Evolutionary conservation across 1,140 invertebrate genomes (phyloP).

Genomic region (Diabrotica virgifera): DNA sequence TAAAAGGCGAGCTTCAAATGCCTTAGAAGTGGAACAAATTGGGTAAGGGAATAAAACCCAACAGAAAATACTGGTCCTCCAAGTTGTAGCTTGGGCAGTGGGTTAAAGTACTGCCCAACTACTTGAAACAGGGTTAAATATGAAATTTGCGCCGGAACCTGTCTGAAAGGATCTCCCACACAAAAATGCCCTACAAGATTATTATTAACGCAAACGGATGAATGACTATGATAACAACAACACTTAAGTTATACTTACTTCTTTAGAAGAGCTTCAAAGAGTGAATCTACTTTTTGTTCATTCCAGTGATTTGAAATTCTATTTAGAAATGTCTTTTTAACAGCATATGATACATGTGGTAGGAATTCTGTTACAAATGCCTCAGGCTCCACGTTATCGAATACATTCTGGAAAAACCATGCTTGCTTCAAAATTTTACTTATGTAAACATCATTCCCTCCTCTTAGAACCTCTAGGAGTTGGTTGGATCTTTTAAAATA

Average conservation of each 20-base stretch:
- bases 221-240: background rate
- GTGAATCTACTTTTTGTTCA: constrained; percentile 15
- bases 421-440: constrained; percentile 26
- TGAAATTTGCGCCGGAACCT: too few relatives aligned
- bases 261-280: constrained; percentile 20
- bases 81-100: too few relatives aligned
- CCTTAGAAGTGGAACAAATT: too few relatives aligned
- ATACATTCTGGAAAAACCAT: constrained; percentile 24
- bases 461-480: constrained; percentile 18
- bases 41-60: too few relatives aligned
- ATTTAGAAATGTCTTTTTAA: constrained; percentile 22
- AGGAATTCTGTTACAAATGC: constrained; percentile 20
- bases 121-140: too few relatives aligned
- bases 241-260: background rate
- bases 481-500: constrained; percentile 13
- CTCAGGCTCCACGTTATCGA: constrained; percentile 7
- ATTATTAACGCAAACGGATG: background rate
- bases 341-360: constrained; percentile 21
- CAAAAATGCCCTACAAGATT: too few relatives aligned
- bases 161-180: too few relatives aligned
- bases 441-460: constrained; percentile 23
- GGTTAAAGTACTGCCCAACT: too few relatives aligned
- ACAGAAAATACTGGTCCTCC: too few relatives aligned
- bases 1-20: too few relatives aligned
- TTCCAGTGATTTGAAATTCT: constrained; percentile 8